Base-by-base conservation (phyloP, 2,888 invertebrate species). In the Xestia sexstrigata region DNA sequence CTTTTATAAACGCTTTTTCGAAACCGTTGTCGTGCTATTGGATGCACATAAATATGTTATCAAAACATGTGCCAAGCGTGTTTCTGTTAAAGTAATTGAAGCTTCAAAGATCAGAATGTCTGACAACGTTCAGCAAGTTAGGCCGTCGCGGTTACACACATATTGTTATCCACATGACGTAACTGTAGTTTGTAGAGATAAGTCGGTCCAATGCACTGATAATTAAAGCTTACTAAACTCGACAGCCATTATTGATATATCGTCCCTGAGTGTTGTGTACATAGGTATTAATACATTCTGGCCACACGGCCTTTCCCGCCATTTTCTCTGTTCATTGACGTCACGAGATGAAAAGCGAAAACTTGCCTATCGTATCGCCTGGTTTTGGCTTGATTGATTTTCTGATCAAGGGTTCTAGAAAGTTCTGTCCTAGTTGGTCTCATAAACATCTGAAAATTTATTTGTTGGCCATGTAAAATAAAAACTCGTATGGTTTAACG, bases 161-260 rank as follows among this genome's bases (percentile, higher is more conserved):
- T 70, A 74, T 87, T 81, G 83, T 82, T 88, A 77, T 82, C 82
- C 72, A 82, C 73, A 74, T 81, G 78, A 81, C 79, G 81, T 83
- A 86, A 82, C 73, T 86, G 60, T 75, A 75, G 74, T 81, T 76
- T 72, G 83, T 74, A 76, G 76, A 86, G 92, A 92, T 93, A 91
- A 87, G 90, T 87, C 86, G 88, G 87, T 88, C 87, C 87, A 89
- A 82, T 90, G 88, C 87, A 86, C 89, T 89, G 90, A 91, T 90
- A 91, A 89, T 89, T 84, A 87, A 87, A 79, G 71, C 83, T 85
- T 75, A 82, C 79, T 79, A 81, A 82, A 89, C 83, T 82, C 81
- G 68, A 78, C 81, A 62, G 76, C 75, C 77, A 87, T n/a, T 83
- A 85, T 88, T 80, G 85, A 81, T 87, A 70, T 83, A 63, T 87